phyloP scores from a whole-genome alignment of 2,888 invertebrate genomes.

The Tiphia femorata region DNA sequence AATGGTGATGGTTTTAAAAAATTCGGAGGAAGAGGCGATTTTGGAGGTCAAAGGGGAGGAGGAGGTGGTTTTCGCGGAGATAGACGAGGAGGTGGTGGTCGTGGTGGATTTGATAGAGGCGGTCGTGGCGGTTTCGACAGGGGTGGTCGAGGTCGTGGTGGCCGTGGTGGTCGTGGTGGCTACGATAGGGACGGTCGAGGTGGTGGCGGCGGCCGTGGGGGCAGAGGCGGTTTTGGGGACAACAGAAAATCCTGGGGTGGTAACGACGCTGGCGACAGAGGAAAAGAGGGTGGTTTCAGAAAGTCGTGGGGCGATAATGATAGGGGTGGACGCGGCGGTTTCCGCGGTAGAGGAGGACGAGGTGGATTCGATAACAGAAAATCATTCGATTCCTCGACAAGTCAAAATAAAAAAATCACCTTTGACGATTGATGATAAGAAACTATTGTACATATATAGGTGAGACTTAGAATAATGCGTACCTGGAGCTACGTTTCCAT shows the following conservation, averaged over 20 bases:
- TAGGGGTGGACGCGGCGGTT: slow-evolving; percentile 49
- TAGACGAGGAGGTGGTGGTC: slow-evolving; percentile 46
- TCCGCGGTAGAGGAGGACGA: too few species aligned
- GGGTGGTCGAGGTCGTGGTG: slow-evolving; percentile 34
- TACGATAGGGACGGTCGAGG: slow-evolving; percentile 48
- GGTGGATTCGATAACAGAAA: slow-evolving; percentile 72
- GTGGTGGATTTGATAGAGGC: slow-evolving; percentile 36
- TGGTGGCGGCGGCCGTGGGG: slow-evolving; percentile 35
- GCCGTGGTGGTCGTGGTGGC: slow-evolving; percentile 50
- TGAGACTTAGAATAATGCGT: slow-evolving; percentile 27
- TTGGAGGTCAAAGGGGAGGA: slow-evolving; percentile 54
- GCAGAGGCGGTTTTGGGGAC: slow-evolving; percentile 53
- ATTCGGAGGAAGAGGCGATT: slow-evolving; percentile 52
- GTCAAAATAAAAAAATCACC: slow-evolving; percentile 82
- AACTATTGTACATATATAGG: slow-evolving; percentile 33
- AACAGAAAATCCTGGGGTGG: slow-evolving; percentile 58
- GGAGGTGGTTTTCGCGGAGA: slow-evolving; percentile 43
- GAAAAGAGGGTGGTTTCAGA: slow-evolving; percentile 51
- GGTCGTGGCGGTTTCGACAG: slow-evolving; percentile 50
- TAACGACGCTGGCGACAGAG: slow-evolving; percentile 36
- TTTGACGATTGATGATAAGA: slow-evolving; percentile 72
- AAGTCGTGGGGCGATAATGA: slow-evolving; percentile 55
- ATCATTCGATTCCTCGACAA: slow-evolving; percentile 63
- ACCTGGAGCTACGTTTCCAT: too few species aligned
- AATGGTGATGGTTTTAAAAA: slow-evolving; percentile 54